phyloP scores from a whole-genome alignment of 1,140 invertebrate species.

The Rhizoglyphus robini region DNA sequence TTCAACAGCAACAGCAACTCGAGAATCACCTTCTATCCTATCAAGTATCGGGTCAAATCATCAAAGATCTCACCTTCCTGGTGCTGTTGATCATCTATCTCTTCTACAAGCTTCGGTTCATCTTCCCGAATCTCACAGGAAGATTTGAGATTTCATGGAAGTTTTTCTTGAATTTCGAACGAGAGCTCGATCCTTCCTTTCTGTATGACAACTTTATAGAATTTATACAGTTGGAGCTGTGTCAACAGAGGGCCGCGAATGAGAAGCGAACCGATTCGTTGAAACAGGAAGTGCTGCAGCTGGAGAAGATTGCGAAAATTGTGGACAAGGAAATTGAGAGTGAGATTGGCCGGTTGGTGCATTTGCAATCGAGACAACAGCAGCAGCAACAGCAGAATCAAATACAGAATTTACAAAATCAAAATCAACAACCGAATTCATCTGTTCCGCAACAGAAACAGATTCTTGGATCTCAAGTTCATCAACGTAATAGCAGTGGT shows the following conservation, averaged over 20 bases:
- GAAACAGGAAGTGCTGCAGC: not conserved
- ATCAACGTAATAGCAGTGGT: too few species aligned
- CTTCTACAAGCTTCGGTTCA: conserved; percentile 7
- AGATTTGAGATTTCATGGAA: not conserved
- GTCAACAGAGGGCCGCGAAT: not conserved
- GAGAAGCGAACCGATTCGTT: not conserved
- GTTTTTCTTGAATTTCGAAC: conserved; percentile 2
- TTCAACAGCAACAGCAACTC: not conserved
- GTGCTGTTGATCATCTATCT: not conserved
- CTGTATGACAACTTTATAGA: not conserved
- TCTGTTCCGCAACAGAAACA: not conserved
- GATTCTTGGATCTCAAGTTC: too few species aligned
- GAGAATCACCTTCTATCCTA: not conserved
- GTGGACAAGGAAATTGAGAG: not conserved
- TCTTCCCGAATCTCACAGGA: not conserved
- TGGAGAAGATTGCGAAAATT: not conserved
- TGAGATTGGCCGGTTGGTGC: not conserved
- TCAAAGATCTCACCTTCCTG: not conserved
- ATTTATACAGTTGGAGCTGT: conserved; percentile 7
- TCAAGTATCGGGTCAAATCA: not conserved
- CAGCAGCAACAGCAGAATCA: not conserved
- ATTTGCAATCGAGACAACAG: not conserved
- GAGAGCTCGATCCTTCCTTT: not conserved
- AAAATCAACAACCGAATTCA: not conserved
- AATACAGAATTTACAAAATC: not conserved